Base-by-base conservation (phyloP, 2,113 vertebrate genomes). In the Picathartes gymnocephalus region DNA sequence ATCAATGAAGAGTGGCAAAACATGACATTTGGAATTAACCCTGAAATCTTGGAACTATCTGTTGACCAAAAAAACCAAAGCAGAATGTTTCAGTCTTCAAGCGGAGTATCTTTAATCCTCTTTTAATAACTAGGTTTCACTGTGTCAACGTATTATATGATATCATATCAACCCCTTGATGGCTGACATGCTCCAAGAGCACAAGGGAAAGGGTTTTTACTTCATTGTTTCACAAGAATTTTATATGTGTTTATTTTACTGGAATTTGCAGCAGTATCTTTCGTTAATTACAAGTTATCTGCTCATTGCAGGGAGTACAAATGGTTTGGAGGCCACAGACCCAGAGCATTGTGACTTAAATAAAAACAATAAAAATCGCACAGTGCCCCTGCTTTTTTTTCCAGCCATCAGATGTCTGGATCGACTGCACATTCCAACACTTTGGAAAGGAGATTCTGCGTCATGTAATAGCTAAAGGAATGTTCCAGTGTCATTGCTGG, bases 361-460 rank as follows among this genome's bases (percentile, higher is more conserved):
- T 17, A 24, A 20, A 65, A 27, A 16, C 6, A 33, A 33, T 73
- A 35, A 40, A 70, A 71, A 39, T 13, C 0, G 1, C 53, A 31
- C 14, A 22, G 25, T 9, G 31, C 13, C 51, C 28, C 54, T 48
- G 30, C 6, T 45, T 81, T 73, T 81, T 86, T 91, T 69, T 8
- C 61, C 79, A 88, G 66, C 45, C 79, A 42, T 95, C 61, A 71
- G 72, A 86, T 33, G 53, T 58, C 90, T 95, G 89, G 87, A 92
- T 54, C 0, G 1, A 44, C 33, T 77, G 84, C 70, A 72, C 89
- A 95, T 92, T 93, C 89, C 73, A 91, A 37, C 62, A 62, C 87
- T 70, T 87, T 6, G 33, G 71, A 82, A 57, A 79, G 71, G 62
- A 71, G 90, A 90, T 58, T 68, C 54, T 85, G 78, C 78, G 33